Evolutionary conservation across 2,113 vertebrate genomes (phyloP), one percentile per base, ranked within the genome.

Genomic region (Actinemys pallida): DNA sequence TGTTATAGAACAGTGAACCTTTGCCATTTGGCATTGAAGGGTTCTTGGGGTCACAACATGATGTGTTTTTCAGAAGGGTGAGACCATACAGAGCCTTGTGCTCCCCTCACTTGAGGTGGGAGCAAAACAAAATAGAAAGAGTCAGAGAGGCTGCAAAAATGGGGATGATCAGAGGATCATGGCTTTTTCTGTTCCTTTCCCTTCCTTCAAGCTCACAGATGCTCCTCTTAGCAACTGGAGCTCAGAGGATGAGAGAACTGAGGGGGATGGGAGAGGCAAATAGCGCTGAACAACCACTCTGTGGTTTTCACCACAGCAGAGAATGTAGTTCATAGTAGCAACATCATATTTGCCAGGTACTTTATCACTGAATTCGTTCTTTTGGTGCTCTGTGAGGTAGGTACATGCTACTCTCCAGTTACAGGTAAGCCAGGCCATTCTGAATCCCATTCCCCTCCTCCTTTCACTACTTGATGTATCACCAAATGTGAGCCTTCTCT

Each of bases 341-440:
- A 27, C 20, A 87, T 93, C 96, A 95, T 93, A 81, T 83, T 78
- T 45, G 20, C 76, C 42, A 81, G 93, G 94, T 89, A 87, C 84
- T 85, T 93, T 94, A 84, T 79, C 50, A 97, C 47, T 0, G 3
- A 81, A 31, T 84, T 87, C 88, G 16, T 96, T 97, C 91, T 86
- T 59, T 90, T 8, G 1, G 42, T 96, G n/a, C 42, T 49, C 0
- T 0, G 4, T 83, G 50, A 86, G 16, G 39, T 83, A 86, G n/a
- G 86, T 87, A 25, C 0, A 1, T 76, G 80, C 13, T 57, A 52
- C 83, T 90, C 88, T 62, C 76, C n/a, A 45, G 69, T 31, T 78
- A 45, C 0, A 0, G n/a, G 72, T 35, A 78, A 84, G 76, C 42
- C 0, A 0, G 83, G 88, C 22, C 50, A 84, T 86, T 42, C 14